Conservation (phyloP, 2,113 vertebrate genomes). For the Anoplopoma fimbria region DNA sequence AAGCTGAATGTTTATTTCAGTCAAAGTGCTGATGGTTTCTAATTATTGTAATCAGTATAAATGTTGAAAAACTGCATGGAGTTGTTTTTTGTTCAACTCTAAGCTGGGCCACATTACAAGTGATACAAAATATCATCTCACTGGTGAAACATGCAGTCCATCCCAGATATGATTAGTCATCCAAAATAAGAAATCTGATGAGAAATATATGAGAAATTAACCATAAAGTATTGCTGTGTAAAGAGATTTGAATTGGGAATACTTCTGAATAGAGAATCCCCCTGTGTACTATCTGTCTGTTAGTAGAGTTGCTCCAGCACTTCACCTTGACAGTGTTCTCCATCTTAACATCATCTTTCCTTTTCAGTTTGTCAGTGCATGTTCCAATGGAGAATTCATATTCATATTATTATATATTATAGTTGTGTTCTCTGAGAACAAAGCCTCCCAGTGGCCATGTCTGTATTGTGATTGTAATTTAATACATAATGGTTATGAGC, state of each 20-base stretch:
- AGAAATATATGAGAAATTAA: neutral
- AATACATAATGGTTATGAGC: neutral
- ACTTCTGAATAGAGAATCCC: conserved; percentile 14
- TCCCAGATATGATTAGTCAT: conserved; percentile 11
- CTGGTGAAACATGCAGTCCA: neutral
- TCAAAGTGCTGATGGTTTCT: neutral
- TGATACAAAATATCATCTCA: neutral
- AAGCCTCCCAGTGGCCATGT: neutral
- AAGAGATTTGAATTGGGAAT: neutral
- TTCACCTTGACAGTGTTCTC: neutral
- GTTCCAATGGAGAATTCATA: neutral
- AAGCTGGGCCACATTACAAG: conserved; percentile 1
- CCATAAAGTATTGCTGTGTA: neutral
- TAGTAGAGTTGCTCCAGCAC: neutral
- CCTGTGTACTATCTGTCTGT: neutral
- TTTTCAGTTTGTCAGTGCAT: neutral
- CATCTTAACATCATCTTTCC: neutral
- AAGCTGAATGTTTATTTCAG: conserved; percentile 5
- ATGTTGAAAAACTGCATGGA: neutral
- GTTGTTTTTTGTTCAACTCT: neutral
- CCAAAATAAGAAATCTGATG: neutral
- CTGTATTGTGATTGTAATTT: conserved; percentile 21
- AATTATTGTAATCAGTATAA: conserved; percentile 9
- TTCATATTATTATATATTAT: neutral
- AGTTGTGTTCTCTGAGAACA: neutral